Percentiles rank a stretch among this genome's conserved stretches.
These are phyloP conservation scores for Nephila pilipes DNA, from an alignment of 1,140 invertebrate species.

Conservation along the genomic window DNA sequence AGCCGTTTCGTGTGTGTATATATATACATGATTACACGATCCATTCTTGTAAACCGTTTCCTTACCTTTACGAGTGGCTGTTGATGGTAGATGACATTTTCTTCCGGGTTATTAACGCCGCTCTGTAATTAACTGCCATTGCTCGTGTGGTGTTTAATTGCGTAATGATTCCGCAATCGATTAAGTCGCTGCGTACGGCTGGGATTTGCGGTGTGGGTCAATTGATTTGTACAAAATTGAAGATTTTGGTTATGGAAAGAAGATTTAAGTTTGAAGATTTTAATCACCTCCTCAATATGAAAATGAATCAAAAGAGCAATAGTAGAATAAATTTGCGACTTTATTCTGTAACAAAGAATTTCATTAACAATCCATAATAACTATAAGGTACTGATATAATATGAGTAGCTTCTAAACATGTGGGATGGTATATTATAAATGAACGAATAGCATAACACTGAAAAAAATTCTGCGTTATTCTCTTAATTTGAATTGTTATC, in stretches of 20 bases:
- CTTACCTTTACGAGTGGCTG: background rate
- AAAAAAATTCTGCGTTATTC: no score
- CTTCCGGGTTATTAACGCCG: conserved; percentile 22
- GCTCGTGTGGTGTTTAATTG: background rate
- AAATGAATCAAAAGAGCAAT: no score
- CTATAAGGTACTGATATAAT: no score
- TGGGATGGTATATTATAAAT: no score
- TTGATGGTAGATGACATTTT: conserved; percentile 3
- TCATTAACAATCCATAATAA: no score
- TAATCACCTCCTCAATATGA: no score
- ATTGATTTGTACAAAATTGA: background rate
- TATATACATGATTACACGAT: background rate
- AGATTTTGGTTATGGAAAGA: background rate
- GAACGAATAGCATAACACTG: no score
- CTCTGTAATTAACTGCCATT: background rate
- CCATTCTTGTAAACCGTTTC: background rate
- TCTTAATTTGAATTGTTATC: no score
- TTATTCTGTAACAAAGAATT: no score
- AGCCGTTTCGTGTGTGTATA: background rate
- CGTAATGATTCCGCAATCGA: background rate
- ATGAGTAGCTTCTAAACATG: no score
- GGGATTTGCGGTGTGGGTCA: background rate
- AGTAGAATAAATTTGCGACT: no score
- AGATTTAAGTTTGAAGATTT: no score
- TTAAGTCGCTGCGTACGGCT: background rate